Evolutionary conservation across 2,113 vertebrate species (phyloP).

Genomic region (Pelecanoides urinatrix): DNA sequence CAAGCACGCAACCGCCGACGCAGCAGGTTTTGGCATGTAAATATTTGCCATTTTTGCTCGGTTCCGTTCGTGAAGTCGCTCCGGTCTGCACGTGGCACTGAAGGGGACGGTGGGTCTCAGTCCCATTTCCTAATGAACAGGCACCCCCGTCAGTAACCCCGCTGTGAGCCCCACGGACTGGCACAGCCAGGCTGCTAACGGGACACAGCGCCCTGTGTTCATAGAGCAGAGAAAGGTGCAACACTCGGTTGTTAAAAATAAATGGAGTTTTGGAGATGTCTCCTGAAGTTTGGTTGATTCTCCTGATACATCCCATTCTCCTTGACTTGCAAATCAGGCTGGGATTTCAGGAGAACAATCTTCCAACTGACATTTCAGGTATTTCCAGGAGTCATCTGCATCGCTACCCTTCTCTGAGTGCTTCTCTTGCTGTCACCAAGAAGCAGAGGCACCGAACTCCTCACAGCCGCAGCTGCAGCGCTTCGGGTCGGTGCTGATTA

Average conservation of each 20-base stretch:
- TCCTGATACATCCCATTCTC: neutral
- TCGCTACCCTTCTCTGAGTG: neutral
- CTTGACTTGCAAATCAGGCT: neutral
- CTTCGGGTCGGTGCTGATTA: neutral
- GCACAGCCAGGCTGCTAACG: neutral
- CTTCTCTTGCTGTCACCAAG: neutral
- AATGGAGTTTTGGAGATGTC: neutral
- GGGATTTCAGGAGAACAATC: neutral
- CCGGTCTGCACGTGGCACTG: fast-evolving
- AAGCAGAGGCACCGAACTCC: neutral
- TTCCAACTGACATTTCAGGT: neutral
- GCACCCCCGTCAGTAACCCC: fast-evolving
- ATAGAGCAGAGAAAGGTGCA: neutral
- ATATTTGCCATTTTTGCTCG: fast-evolving
- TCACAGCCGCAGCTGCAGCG: too few species aligned
- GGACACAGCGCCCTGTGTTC: fast-evolving
- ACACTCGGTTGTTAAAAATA: neutral
- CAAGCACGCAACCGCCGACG: neutral
- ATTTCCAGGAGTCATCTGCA: neutral
- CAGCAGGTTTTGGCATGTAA: neutral
- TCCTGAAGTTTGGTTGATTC: neutral
- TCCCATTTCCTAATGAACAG: neutral
- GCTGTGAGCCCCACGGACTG: fast-evolving
- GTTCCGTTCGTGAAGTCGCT: fast-evolving
- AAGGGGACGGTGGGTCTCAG: neutral